Evolutionary conservation across 2,888 invertebrate species (phyloP).

Genomic region (Thereva unica): DNA sequence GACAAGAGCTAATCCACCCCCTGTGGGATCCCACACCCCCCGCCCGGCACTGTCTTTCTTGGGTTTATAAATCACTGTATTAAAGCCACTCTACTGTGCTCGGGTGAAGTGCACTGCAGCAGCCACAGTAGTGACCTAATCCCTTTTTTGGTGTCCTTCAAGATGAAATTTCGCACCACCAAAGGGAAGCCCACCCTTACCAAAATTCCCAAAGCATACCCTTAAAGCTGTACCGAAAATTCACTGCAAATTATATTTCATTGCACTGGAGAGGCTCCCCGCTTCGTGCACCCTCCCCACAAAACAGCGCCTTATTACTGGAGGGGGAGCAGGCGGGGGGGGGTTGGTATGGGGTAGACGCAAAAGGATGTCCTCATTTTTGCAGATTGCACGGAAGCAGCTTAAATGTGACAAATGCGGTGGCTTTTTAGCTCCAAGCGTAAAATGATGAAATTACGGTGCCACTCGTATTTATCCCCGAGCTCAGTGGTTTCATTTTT

Average conservation of each 20-base stretch:
- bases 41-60: no score
- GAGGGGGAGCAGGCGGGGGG: no score
- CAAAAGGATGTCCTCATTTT: constrained; percentile 29
- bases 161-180: neutral
- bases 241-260: constrained; percentile 23
- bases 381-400: constrained; percentile 15
- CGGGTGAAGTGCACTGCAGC: no score
- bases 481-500: constrained; percentile 28
- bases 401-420: constrained; percentile 31
- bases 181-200: neutral
- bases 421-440: constrained; percentile 23
- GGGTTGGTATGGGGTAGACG: no score
- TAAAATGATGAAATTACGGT: constrained; percentile 16
- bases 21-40: no score
- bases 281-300: neutral
- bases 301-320: neutral
- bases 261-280: constrained; percentile 11
- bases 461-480: constrained; percentile 24
- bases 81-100: no score
- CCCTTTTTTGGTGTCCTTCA: no score
- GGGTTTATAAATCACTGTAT: no score
- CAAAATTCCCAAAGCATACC: neutral
- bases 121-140: no score
- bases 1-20: no score
- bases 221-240: constrained; percentile 10